phyloP scores from a whole-genome alignment of 2,888 invertebrate species.

The Folsomia candida region DNA sequence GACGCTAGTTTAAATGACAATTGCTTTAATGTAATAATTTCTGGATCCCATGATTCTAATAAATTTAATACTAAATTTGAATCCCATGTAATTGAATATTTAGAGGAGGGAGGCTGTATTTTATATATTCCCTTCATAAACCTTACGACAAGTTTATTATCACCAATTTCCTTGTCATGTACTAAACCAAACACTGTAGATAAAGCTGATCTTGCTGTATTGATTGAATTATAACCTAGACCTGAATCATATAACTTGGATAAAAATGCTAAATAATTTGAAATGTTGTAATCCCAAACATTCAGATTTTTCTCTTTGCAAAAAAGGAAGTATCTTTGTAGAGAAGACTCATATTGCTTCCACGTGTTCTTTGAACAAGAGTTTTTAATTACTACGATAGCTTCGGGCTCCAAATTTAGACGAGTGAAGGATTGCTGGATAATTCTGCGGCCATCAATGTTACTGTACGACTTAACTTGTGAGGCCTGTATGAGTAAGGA shows the following conservation, averaged over 20 bases:
- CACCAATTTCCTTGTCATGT: background rate
- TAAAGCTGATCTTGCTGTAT: background rate
- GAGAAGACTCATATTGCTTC: too few species aligned
- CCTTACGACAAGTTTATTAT: background rate
- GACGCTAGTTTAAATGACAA: constrained; percentile 12
- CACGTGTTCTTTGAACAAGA: background rate
- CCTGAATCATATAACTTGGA: background rate
- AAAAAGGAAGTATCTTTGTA: background rate
- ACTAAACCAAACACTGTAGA: background rate
- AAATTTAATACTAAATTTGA: background rate
- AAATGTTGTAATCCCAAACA: background rate
- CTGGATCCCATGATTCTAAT: background rate
- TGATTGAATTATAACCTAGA: too few species aligned
- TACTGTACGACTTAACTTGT: background rate
- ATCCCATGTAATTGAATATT: constrained; percentile 22
- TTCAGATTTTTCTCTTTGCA: background rate
- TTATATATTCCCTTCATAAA: constrained; percentile 11
- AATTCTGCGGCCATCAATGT: background rate
- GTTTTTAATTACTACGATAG: background rate
- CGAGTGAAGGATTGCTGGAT: background rate
- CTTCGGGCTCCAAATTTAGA: background rate
- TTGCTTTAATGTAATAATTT: constrained; percentile 1
- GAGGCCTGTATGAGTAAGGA: background rate
- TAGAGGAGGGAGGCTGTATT: constrained; percentile 9
- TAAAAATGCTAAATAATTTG: background rate